These are phyloP conservation scores for Palythoa caribaeorum DNA, from an alignment of 92 coral and sea anemone species.

Conservation along the genomic window DNA sequence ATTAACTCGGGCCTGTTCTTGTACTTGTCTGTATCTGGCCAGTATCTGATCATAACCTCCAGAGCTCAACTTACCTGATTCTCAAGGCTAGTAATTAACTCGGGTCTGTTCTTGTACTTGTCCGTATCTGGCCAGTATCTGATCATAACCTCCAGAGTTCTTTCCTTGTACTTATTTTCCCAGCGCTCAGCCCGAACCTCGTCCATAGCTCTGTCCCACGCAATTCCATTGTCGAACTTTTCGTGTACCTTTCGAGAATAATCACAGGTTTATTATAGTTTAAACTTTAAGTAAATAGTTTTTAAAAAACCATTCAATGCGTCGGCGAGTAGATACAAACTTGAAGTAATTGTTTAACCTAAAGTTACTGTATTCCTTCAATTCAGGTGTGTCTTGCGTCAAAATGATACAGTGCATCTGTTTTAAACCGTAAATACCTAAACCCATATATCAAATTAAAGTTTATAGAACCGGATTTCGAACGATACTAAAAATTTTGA, in stretches of 20 bases:
- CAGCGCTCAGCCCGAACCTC: slow-evolving; percentile 89
- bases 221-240: slow-evolving; percentile 61
- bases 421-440: no score
- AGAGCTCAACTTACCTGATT: slow-evolving; percentile 75
- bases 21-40: slow-evolving; percentile 82
- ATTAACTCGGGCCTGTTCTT: slow-evolving; percentile 76
- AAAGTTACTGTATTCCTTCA: no score
- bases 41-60: slow-evolving; percentile 77
- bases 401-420: no score
- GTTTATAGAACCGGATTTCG: no score
- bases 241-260: slow-evolving; percentile 76
- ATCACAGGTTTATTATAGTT: no score
- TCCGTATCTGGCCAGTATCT: slow-evolving; percentile 86
- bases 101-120: slow-evolving; percentile 75
- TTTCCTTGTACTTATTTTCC: slow-evolving; percentile 55
- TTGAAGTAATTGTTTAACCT: no score
- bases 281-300: no score
- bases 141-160: slow-evolving; percentile 72
- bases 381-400: no score
- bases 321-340: no score
- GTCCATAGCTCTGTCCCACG: slow-evolving; percentile 94
- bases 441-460: no score
- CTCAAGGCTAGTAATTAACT: slow-evolving; percentile 84
- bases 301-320: no score
- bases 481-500: no score